Conservation (phyloP, 2,113 vertebrate species). For the Peromyscus polionotus region DNA sequence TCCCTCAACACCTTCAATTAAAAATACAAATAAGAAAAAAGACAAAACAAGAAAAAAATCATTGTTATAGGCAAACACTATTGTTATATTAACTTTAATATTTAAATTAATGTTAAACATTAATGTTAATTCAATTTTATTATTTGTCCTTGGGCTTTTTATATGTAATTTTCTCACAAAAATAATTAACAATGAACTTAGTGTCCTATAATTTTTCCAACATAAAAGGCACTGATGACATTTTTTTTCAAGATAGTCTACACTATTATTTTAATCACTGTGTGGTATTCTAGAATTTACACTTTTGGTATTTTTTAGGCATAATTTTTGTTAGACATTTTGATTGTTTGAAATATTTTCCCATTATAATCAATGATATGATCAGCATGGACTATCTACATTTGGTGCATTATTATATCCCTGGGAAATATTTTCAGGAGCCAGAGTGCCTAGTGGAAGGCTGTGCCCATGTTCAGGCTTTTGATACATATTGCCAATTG, state of each 20-base stretch:
- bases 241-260: neutral
- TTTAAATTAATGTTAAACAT: neutral
- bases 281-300: neutral
- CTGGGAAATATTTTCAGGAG: conserved; percentile 51
- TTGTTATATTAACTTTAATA: neutral
- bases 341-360: neutral
- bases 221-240: neutral
- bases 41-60: neutral
- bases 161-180: conserved; percentile 8
- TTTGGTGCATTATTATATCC: neutral
- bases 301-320: neutral
- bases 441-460: conserved; percentile 1
- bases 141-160: neutral
- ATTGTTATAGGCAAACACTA: neutral
- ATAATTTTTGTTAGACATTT: neutral
- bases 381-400: neutral
- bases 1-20: conserved; percentile 2
- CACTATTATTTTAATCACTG: neutral
- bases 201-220: neutral
- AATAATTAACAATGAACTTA: conserved; percentile 5
- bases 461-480: conserved; percentile 35
- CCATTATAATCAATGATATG: neutral
- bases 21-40: conserved; percentile 2
- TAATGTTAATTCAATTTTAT: neutral
- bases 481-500: conserved; percentile 58